Percentiles rank a stretch among this genome's conserved stretches.
These are phyloP conservation scores for Pelagia noctiluca DNA, from an alignment of 30 jellyfish, hydroid and myxozoan species.

Conservation along the genomic window DNA sequence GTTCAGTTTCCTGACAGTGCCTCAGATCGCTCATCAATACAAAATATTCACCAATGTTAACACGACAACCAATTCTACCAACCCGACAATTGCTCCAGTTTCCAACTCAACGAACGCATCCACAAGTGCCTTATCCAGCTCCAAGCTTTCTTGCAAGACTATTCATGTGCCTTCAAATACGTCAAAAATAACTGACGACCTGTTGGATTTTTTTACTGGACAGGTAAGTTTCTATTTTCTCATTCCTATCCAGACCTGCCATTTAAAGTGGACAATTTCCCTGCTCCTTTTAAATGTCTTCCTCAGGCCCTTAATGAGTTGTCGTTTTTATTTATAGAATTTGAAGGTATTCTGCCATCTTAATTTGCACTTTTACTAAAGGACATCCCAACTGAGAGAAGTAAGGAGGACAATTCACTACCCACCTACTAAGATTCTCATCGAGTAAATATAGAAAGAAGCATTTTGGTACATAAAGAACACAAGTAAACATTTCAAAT, in stretches of 20 bases:
- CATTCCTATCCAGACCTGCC: neutral
- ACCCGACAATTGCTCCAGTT: conserved; percentile 12
- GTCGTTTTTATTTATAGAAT: neutral
- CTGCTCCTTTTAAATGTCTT: neutral
- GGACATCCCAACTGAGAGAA: neutral
- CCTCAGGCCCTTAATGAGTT: neutral
- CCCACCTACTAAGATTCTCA: too few relatives aligned
- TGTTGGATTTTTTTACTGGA: conserved; percentile 95
- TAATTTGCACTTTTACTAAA: neutral
- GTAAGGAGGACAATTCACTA: too few relatives aligned
- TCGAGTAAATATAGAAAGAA: too few relatives aligned
- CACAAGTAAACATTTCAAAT: too few relatives aligned
- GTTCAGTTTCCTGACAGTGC: conserved; percentile 86
- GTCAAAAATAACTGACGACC: conserved; percentile 46
- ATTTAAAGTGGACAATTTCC: neutral
- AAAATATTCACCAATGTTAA: neutral
- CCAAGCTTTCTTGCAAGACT: neutral
- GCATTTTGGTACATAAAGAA: too few relatives aligned
- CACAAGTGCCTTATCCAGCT: neutral
- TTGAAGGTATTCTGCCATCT: neutral
- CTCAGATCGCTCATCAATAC: conserved; percentile 70
- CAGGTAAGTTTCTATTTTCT: conserved; percentile 64
- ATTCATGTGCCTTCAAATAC: conserved; percentile 29
- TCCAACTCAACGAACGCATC: conserved; percentile 26
- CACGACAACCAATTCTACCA: neutral